Evolutionary conservation across 1,140 invertebrate genomes (phyloP).

Genomic region (Physella acuta): DNA sequence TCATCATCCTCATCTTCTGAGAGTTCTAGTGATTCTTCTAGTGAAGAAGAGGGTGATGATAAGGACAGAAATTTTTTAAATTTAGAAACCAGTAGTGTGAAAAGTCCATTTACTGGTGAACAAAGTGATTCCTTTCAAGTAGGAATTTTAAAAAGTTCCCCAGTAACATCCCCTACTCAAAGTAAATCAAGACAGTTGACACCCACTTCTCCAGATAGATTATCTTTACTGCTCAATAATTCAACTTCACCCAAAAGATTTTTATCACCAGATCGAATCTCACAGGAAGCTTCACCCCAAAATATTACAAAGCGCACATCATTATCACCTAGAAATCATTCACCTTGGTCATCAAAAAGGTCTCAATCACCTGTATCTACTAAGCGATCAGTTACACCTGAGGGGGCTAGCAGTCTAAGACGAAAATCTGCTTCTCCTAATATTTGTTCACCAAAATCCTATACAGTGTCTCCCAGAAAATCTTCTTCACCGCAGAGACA

Average conservation of each 20-base stretch:
- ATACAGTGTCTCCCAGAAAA: no score
- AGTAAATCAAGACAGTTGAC: not conserved
- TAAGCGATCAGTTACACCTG: no score
- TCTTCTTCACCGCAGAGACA: no score
- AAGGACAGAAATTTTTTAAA: not conserved
- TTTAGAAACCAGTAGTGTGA: not conserved
- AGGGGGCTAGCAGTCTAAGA: no score
- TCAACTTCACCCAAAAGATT: not conserved
- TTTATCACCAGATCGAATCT: no score
- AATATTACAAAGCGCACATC: not conserved
- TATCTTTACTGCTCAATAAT: not conserved
- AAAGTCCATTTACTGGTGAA: not conserved
- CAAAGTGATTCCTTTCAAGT: not conserved
- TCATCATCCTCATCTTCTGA: conserved; percentile 19
- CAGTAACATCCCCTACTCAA: not conserved
- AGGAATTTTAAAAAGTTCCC: no score
- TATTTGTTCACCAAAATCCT: no score
- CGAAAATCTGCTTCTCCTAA: no score
- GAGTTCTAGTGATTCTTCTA: conserved; percentile 9
- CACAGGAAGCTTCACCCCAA: no score
- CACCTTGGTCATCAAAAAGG: no score
- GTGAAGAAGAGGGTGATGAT: conserved; percentile 17
- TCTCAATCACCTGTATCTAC: no score
- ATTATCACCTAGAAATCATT: not conserved
- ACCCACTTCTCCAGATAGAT: not conserved